Conservation (phyloP, 2,888 invertebrate genomes). For the Plusia festucae region DNA sequence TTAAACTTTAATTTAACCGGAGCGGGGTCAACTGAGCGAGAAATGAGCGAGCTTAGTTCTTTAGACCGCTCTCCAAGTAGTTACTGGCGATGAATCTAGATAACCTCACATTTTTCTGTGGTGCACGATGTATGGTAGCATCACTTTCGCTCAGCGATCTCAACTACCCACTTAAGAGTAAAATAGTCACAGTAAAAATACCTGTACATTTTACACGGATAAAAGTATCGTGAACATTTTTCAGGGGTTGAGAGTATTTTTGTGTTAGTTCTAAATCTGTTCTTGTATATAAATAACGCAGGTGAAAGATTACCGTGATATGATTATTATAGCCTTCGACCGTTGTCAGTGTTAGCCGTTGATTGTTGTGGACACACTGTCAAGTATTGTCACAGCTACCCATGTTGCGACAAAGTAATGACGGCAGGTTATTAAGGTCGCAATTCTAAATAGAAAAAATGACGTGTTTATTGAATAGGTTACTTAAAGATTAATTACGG, state of each 20-base stretch:
- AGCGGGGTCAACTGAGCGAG: constrained; percentile 47
- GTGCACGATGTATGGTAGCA: constrained; percentile 35
- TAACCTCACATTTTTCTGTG: constrained; percentile 62
- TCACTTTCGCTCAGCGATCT: constrained; percentile 19
- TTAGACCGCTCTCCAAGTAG: constrained; percentile 43
- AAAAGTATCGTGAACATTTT: constrained; percentile 17
- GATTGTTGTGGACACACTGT: not conserved
- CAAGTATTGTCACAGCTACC: not conserved
- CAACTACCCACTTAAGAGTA: constrained; percentile 19
- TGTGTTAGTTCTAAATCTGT: constrained; percentile 8
- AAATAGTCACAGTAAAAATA: constrained; percentile 19
- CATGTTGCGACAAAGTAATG: not conserved
- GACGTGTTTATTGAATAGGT: not conserved
- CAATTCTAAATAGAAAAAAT: too few relatives aligned
- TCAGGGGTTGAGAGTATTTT: not conserved
- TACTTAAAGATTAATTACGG: not conserved
- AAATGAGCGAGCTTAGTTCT: constrained; percentile 61
- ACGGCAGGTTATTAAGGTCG: constrained; percentile 2
- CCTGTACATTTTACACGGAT: constrained; percentile 9
- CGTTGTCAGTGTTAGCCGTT: not conserved
- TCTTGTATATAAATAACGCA: not conserved
- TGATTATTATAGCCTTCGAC: not conserved
- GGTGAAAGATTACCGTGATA: not conserved
- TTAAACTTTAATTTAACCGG: constrained; percentile 22
- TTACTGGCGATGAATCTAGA: constrained; percentile 56